A percentile compares a stretch with the other conserved stretches of the same genome.
These are phyloP conservation scores for Lepus europaeus DNA, from an alignment of 2,113 vertebrate species.

Conservation along the genomic window DNA sequence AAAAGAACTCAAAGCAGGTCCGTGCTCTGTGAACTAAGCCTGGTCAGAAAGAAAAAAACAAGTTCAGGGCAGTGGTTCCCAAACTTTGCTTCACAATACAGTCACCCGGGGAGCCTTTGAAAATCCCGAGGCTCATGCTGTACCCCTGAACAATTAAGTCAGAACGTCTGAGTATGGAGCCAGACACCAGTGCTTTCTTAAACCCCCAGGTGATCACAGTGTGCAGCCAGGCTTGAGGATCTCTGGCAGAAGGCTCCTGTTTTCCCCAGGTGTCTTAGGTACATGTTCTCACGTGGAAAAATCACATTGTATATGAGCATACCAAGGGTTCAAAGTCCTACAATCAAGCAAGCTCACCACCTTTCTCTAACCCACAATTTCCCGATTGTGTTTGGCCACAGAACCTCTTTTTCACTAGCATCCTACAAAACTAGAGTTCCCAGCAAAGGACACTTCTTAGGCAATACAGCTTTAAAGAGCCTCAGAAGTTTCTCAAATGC, in stretches of 20 bases:
- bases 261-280: not conserved
- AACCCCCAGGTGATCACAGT: not conserved
- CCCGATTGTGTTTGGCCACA: not conserved
- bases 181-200: not conserved
- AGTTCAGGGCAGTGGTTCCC: not conserved
- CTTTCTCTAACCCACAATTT: not conserved
- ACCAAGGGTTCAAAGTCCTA: slow-evolving; percentile 11
- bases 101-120: not conserved
- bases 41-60: not conserved
- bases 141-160: not conserved
- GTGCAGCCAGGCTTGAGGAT: not conserved
- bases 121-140: not conserved
- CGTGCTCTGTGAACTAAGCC: not conserved
- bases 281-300: not conserved
- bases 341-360: not conserved
- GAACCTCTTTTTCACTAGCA: not conserved
- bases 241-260: not conserved
- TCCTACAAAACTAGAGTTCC: not conserved
- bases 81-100: not conserved
- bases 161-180: not conserved
- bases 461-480: not conserved
- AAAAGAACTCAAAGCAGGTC: not conserved
- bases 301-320: not conserved
- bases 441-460: not conserved
- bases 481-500: not conserved